Evolutionary conservation across 2,113 vertebrate genomes (phyloP).

Genomic region (Dipodomys spectabilis): DNA sequence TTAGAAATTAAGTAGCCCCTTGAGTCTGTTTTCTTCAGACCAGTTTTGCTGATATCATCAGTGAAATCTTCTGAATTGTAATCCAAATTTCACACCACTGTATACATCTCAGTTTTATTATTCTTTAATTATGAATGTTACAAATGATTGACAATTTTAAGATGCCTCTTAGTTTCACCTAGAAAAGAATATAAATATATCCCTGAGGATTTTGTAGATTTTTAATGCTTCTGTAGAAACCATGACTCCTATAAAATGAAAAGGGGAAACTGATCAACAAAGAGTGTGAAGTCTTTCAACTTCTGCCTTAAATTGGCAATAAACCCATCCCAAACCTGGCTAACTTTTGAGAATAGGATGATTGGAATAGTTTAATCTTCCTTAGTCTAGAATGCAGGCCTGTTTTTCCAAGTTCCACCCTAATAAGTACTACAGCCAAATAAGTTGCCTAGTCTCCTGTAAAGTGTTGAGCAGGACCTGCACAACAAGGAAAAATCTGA

Average conservation of each 20-base stretch:
- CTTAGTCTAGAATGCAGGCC: background rate
- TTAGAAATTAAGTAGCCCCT: background rate
- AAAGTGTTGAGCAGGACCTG: background rate
- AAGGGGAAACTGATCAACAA: conserved; percentile 17
- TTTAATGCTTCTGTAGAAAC: conserved; percentile 16
- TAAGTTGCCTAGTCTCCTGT: background rate
- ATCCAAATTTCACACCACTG: background rate
- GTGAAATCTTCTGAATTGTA: conserved; percentile 25
- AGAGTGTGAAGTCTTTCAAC: background rate
- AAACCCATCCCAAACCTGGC: background rate
- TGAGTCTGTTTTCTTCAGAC: background rate
- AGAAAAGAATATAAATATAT: conserved; percentile 1
- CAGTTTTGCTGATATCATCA: conserved; percentile 3
- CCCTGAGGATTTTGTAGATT: background rate
- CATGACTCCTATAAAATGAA: conserved; percentile 33
- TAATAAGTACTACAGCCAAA: conserved; percentile 17
- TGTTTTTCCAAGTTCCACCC: background rate
- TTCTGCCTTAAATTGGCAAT: background rate
- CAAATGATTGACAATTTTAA: conserved; percentile 33
- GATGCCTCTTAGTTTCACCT: background rate
- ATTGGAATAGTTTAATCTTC: background rate
- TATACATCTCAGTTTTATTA: conserved; percentile 38
- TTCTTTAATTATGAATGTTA: conserved; percentile 28
- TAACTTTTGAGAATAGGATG: background rate
- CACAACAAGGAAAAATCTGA: background rate